Conservation (phyloP, 1,140 invertebrate genomes). For the Sinella curviseta region DNA sequence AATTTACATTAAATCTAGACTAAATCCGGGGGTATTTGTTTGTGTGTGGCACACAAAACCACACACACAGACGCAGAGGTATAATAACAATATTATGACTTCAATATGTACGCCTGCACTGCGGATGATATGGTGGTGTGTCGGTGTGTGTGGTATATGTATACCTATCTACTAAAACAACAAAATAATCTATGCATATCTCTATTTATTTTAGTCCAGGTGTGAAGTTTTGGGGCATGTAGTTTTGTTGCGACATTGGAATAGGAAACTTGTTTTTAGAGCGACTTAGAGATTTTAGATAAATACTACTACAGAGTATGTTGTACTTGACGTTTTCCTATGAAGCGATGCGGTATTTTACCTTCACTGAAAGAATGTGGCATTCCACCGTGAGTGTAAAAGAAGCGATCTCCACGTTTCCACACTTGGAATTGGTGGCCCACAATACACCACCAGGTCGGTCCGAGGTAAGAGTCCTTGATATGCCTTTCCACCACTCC, state of each 20-base stretch:
- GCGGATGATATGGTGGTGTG: too few relatives aligned
- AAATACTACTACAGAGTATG: neutral
- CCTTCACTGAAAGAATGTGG: conserved; percentile 53
- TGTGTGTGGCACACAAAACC: neutral
- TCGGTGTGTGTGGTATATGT: too few relatives aligned
- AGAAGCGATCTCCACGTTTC: conserved; percentile 53
- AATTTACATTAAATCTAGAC: neutral
- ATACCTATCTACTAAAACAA: neutral
- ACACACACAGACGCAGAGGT: too few relatives aligned
- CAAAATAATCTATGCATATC: neutral
- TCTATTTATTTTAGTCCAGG: too few relatives aligned
- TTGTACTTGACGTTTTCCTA: neutral
- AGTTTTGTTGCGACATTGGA: too few relatives aligned
- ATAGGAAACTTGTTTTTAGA: too few relatives aligned
- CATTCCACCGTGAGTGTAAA: conserved; percentile 54
- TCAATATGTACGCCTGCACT: too few relatives aligned
- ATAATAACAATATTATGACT: too few relatives aligned
- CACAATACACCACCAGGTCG: conserved; percentile 54
- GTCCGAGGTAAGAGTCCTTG: conserved; percentile 55
- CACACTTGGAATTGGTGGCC: conserved; percentile 53
- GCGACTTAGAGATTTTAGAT: neutral
- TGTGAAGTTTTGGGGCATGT: too few relatives aligned
- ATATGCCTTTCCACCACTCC: conserved; percentile 52
- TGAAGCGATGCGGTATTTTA: conserved; percentile 31
- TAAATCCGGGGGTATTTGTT: neutral